These are phyloP conservation scores for Ambastaia sidthimunki DNA, from an alignment of 2,797 vertebrate species.

Conservation along the genomic window DNA sequence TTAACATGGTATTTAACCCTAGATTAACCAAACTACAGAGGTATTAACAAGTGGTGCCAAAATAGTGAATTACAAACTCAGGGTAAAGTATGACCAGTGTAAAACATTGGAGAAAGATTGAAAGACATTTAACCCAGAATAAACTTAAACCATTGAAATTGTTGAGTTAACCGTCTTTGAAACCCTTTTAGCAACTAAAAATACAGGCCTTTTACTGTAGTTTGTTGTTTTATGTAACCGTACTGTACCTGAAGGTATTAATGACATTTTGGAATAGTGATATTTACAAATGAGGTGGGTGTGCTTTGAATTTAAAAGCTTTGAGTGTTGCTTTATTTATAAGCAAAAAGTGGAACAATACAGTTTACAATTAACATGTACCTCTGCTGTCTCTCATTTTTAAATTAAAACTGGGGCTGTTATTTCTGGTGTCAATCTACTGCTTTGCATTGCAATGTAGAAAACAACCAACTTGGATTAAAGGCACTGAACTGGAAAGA, in stretches of 20 bases:
- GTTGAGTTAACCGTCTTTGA: no score
- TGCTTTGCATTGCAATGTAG: background rate
- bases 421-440: slow-evolving; percentile 19
- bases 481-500: background rate
- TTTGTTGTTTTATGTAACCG: background rate
- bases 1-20: background rate
- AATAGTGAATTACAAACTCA: background rate
- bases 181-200: no score
- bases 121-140: no score
- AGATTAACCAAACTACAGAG: background rate
- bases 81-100: background rate
- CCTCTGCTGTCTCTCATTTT: slow-evolving; percentile 28
- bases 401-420: slow-evolving; percentile 22
- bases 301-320: slow-evolving; percentile 54
- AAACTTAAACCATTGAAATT: no score
- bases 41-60: no score
- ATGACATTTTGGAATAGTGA: background rate
- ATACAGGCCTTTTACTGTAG: no score
- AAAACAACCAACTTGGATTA: background rate
- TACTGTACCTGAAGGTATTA: background rate
- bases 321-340: slow-evolving; percentile 35
- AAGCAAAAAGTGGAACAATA: slow-evolving; percentile 42
- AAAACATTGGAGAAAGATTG: background rate
- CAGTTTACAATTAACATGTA: slow-evolving; percentile 18
- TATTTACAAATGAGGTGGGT: slow-evolving; percentile 16